Evolutionary conservation across 2,113 vertebrate species (phyloP).

Genomic region (Desmodus rotundus): DNA sequence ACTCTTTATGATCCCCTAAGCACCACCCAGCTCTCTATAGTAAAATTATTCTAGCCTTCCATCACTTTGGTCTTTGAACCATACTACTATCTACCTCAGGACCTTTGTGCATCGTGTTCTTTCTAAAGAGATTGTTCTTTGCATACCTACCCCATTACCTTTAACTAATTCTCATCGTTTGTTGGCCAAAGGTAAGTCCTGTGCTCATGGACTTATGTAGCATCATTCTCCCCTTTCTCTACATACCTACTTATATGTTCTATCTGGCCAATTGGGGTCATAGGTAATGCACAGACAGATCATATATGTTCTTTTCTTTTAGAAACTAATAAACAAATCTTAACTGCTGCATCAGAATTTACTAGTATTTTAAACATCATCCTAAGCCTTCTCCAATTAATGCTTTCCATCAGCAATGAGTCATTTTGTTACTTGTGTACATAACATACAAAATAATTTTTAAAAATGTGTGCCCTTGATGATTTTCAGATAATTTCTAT

Average conservation of each 20-base stretch:
- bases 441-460: neutral
- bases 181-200: neutral
- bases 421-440: neutral
- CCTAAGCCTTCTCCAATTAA: neutral
- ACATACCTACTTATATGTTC: neutral
- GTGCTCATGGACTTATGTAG: neutral
- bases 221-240: neutral
- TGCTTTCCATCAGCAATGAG: neutral
- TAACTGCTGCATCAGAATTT: neutral
- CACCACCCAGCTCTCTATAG: neutral
- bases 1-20: neutral
- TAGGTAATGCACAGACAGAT: neutral
- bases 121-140: neutral
- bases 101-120: neutral
- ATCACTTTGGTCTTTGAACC: neutral
- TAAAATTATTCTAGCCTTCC: neutral
- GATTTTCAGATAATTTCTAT: slow-evolving; percentile 7
- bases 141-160: neutral
- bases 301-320: neutral
- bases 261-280: neutral
- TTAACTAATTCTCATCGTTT: neutral
- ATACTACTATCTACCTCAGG: neutral
- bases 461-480: neutral
- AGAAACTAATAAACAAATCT: slow-evolving; percentile 12
- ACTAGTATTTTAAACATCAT: neutral